Evolutionary conservation across 2,113 vertebrate genomes (phyloP).

Genomic region (Chaetops frenatus): DNA sequence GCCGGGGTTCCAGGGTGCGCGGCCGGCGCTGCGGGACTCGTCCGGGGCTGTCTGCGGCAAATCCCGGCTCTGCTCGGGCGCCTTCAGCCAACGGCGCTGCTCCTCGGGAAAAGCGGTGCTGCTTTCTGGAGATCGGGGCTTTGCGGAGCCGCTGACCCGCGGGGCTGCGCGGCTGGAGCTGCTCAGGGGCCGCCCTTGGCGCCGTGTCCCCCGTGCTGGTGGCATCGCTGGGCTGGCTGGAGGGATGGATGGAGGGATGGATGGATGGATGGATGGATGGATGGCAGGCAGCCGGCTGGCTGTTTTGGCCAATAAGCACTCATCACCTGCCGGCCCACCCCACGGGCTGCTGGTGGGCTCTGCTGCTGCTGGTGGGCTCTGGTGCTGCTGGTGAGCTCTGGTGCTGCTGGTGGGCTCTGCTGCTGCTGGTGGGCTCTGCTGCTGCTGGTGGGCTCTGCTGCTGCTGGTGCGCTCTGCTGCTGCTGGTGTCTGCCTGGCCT

Average conservation of each 20-base stretch:
- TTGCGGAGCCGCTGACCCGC: accelerated
- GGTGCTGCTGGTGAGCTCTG: too few relatives aligned
- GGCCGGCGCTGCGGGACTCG: not conserved
- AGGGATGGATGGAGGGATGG: not conserved
- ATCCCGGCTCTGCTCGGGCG: not conserved
- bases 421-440: too few relatives aligned
- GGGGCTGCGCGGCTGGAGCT: accelerated
- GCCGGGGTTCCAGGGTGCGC: not conserved
- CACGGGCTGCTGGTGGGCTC: accelerated
- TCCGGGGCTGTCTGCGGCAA: not conserved
- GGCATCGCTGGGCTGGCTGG: not conserved
- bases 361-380: too few relatives aligned
- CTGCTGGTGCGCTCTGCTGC: not conserved
- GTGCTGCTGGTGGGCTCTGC: too few relatives aligned
- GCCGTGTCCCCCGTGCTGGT: not conserved
- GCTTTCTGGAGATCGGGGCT: accelerated
- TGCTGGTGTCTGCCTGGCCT: not conserved
- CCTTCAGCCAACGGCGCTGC: accelerated
- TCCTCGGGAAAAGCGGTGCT: not conserved
- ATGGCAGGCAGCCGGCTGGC: not conserved
- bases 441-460: too few relatives aligned
- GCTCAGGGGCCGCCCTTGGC: not conserved
- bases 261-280: not conserved
- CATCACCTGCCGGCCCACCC: not conserved
- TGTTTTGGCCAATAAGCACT: not conserved